Base-by-base conservation (phyloP, 2,113 vertebrate species). In the Anthoscopus minutus region DNA sequence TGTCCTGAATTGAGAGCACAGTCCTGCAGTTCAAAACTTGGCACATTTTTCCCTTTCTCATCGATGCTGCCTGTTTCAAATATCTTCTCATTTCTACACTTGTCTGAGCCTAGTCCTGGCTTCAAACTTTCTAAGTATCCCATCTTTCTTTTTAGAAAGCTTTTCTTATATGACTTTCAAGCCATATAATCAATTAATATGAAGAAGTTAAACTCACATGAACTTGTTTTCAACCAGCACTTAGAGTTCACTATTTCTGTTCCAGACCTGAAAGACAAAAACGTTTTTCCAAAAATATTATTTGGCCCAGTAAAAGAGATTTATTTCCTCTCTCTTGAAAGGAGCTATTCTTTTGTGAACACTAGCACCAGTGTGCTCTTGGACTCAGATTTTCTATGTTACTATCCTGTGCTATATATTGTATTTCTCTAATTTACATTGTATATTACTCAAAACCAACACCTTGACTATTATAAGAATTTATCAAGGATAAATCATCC, bases 241-340 rank as follows among this genome's bases (percentile, higher is more conserved):
- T 71, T 82, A 69, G 45, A 67, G 44, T 56, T 85, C 62, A 69
- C 27, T 65, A 48, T 64, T 86, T 89, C 40, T 72, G 17, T 50
- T 94, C 72, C 84, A 95, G 73, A 87, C 31, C 37, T 80, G 70
- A 87, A 89, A 89, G 79, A 33, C 47, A 85, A 87, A 93, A 87
- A 48, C n/a, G 40, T 71, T 89, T 93, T 87, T 81, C 69, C 38
- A 74, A 91, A 96, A 93, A 87, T 51, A 79, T 87, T 7, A 13
- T 16, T 81, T 22, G 0, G 17, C 51, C 84, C 81, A 50, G 48
- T 35, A 45, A 74, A 84, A 91, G n/a, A 64, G 48, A 65, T 85
- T 87, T 84, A 87, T 87, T 93, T 79, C 33, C 54, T 89, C 78
- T 69, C 80, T 56, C 70, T 58, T 93, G 69, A 96, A 95, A 95